phyloP scores from a whole-genome alignment of 2,888 invertebrate species.

The Euplagia quadripunctaria region DNA sequence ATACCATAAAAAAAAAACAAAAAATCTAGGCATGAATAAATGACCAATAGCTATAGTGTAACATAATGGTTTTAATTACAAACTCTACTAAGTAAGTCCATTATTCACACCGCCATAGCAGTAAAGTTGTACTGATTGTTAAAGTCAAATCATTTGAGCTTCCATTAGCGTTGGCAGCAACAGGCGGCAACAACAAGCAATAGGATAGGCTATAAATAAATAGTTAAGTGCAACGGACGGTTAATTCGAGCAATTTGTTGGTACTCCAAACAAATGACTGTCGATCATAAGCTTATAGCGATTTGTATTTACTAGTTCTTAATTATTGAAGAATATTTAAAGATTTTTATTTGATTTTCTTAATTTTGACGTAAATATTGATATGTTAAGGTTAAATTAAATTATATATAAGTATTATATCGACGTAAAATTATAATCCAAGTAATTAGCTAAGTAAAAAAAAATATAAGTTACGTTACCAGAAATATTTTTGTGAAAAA shows the following conservation, averaged over 20 bases:
- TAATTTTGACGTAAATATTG: not conserved
- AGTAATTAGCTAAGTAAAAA: too few relatives aligned
- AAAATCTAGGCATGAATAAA: not conserved
- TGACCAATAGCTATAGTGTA: not conserved
- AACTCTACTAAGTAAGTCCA: conserved; percentile 12
- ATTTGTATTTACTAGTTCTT: conserved; percentile 2
- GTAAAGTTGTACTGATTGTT: conserved; percentile 48
- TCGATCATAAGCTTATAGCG: conserved; percentile 35
- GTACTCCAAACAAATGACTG: conserved; percentile 46
- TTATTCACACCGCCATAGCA: conserved; percentile 7
- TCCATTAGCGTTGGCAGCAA: conserved; percentile 57
- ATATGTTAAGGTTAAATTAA: too few relatives aligned
- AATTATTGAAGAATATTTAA: not conserved
- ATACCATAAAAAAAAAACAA: not conserved
- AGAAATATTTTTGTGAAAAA: not conserved
- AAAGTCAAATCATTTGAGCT: conserved; percentile 52
- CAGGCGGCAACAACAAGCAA: conserved; percentile 53
- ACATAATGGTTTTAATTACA: conserved; percentile 10
- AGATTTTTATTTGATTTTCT: not conserved
- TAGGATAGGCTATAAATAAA: conserved; percentile 67
- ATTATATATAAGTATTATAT: too few relatives aligned
- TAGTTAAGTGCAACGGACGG: conserved; percentile 72
- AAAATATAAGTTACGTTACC: too few relatives aligned
- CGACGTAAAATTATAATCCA: too few relatives aligned
- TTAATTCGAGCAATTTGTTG: conserved; percentile 76